Evolutionary conservation across 2,113 vertebrate species (phyloP), one percentile per base, ranked within the genome.

Genomic region (Thalassarche chlororhynchos): DNA sequence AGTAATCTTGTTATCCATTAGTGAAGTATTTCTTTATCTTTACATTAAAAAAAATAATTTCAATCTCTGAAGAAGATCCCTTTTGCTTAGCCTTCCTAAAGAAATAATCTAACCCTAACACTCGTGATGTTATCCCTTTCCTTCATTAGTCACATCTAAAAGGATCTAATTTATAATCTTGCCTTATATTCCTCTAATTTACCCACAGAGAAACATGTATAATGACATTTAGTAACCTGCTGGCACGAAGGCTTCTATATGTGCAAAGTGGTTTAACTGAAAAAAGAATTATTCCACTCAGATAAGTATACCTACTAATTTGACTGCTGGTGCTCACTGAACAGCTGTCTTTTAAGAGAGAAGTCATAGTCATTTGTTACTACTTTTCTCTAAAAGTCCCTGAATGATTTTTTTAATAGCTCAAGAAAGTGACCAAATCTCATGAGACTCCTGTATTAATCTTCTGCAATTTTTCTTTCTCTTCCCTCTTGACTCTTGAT

Each of bases 1-100:
- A 84, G 34, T 94, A 76, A 65, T 90, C 75, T 74, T 90, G 46
- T 93, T 90, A 89, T 74, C 76, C 76, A 82, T 92, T 94, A 93
- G 29, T 46, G 51, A 79, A 64, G 47, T 86, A 75, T 72, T 89
- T 62, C 31, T 65, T 78, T 58, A 66, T 87, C 49, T 93, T 80
- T 89, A 75, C 23, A 24, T 92, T 83, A 42, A 72, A 91, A 90
- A 46, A 46, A 13, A 34, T 23, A 61, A 15, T n/a, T 86, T 49
- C 51, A 69, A 6, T 6, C 12, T 76, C 60, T 93, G 58, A 42
- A 72, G 66, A 93, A 66, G 58, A 62, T 88, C 17, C 4, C 26
- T 87, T 90, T 79, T 79, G 20, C 6, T 6, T 79, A 55, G 76
- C 11, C 40, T 93, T 93, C 55, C 44, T 87, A 61, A 74, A 71